Evolutionary conservation across 2,113 vertebrate species (phyloP).

Genomic region (Odontophorus gujanensis): DNA sequence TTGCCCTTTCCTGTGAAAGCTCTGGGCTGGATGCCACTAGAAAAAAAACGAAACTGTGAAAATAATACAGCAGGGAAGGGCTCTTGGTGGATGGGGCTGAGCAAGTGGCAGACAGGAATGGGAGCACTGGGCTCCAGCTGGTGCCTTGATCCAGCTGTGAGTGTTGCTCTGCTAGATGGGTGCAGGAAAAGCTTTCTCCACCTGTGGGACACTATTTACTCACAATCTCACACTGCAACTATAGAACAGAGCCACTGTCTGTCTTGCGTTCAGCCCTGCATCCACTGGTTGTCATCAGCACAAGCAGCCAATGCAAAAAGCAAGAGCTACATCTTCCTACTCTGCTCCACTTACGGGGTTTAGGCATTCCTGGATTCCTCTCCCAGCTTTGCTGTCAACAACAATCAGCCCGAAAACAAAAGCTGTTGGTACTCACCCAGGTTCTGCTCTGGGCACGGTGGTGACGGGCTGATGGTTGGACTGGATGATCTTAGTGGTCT

Average conservation of each 20-base stretch:
- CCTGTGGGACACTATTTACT: not conserved
- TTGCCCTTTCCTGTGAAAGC: slow-evolving; percentile 39
- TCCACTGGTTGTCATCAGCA: not conserved
- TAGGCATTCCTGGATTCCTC: not conserved
- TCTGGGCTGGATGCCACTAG: slow-evolving; percentile 34
- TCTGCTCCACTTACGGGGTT: not conserved
- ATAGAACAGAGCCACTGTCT: not conserved
- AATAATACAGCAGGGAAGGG: slow-evolving; percentile 19
- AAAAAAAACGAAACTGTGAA: slow-evolving; percentile 22
- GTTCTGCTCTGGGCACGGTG: not conserved
- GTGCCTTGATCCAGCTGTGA: not conserved
- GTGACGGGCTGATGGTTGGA: too few species aligned
- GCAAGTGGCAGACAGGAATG: not conserved
- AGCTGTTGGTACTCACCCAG: not conserved
- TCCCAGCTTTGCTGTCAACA: not conserved
- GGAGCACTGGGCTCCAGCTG: slow-evolving; percentile 13
- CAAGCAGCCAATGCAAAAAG: accelerated
- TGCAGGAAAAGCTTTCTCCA: not conserved
- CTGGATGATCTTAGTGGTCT: too few species aligned
- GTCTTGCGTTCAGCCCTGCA: not conserved
- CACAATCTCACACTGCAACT: not conserved
- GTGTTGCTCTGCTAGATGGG: not conserved
- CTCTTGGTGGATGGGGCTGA: not conserved
- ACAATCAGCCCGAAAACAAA: not conserved
- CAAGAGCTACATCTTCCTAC: accelerated